Percentiles rank a stretch among this genome's conserved stretches.
These are phyloP conservation scores for Schrankia costaestrigalis DNA, from an alignment of 2,888 invertebrate species.

Conservation along the genomic window DNA sequence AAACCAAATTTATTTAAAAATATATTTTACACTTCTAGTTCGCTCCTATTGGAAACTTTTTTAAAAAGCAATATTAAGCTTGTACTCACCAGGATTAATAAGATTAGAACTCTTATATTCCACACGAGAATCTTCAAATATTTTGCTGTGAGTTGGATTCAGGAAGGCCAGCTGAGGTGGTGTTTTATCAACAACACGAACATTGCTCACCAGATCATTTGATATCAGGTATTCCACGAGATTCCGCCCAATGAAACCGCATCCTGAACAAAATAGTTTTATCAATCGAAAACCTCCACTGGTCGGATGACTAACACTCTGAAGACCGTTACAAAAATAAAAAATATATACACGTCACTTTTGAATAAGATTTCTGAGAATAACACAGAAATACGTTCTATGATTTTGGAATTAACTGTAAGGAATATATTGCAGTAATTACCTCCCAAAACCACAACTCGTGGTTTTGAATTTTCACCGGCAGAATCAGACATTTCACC, in stretches of 20 bases:
- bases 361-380: neutral
- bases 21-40: neutral
- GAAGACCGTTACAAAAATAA: constrained; percentile 59
- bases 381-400: neutral
- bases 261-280: constrained; percentile 82
- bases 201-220: constrained; percentile 86
- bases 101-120: constrained; percentile 96
- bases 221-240: constrained; percentile 89
- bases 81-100: constrained; percentile 88
- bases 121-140: constrained; percentile 87
- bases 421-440: constrained; percentile 24
- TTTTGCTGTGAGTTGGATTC: constrained; percentile 85
- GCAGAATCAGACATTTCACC: constrained; percentile 69
- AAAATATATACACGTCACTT: constrained; percentile 31
- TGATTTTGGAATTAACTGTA: neutral
- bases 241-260: constrained; percentile 96
- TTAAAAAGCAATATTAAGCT: neutral
- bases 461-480: constrained; percentile 73
- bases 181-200: constrained; percentile 94
- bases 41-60: too few relatives aligned
- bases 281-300: constrained; percentile 36
- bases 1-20: neutral
- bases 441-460: constrained; percentile 76
- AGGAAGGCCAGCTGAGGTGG: constrained; percentile 96
- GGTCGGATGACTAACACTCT: constrained; percentile 68